These are phyloP conservation scores for Paramormyrops hopkinsi DNA, from an alignment of 2,797 vertebrate species.

Conservation along the genomic window DNA sequence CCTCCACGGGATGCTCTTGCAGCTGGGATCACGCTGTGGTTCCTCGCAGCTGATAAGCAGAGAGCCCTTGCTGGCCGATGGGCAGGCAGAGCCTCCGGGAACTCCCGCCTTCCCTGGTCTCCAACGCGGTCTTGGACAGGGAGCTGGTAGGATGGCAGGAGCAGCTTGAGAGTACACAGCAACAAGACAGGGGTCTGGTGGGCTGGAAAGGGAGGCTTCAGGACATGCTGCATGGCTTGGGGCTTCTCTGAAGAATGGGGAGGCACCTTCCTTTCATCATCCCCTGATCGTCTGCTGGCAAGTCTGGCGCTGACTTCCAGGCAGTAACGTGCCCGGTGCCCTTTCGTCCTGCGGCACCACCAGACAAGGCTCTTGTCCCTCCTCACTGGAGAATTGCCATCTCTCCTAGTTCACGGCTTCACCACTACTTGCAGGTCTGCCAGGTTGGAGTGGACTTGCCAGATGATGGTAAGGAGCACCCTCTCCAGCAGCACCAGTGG, in stretches of 20 bases:
- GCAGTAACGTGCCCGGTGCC: not conserved
- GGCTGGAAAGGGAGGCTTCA: not conserved
- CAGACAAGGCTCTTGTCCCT: not conserved
- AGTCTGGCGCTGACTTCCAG: not conserved
- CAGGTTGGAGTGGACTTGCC: not conserved
- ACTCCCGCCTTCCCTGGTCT: not conserved
- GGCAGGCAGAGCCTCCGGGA: not conserved
- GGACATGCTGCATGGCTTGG: not conserved
- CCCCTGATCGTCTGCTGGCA: not conserved
- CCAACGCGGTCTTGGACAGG: not conserved
- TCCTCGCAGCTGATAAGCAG: not conserved
- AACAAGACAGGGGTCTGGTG: not conserved
- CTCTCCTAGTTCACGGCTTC: not conserved
- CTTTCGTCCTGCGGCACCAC: not conserved
- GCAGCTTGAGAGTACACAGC: not conserved
- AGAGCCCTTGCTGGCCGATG: not conserved
- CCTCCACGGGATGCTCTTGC: not conserved
- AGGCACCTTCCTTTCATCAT: not conserved
- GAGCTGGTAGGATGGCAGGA: not conserved
- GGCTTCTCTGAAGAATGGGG: not conserved
- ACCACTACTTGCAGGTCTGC: not conserved
- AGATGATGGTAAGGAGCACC: not conserved
- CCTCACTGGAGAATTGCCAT: not conserved
- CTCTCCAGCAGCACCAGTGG: not conserved
- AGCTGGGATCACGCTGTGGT: not conserved